phyloP scores from a whole-genome alignment of 2,888 invertebrate genomes.

The Athalia rosae region DNA sequence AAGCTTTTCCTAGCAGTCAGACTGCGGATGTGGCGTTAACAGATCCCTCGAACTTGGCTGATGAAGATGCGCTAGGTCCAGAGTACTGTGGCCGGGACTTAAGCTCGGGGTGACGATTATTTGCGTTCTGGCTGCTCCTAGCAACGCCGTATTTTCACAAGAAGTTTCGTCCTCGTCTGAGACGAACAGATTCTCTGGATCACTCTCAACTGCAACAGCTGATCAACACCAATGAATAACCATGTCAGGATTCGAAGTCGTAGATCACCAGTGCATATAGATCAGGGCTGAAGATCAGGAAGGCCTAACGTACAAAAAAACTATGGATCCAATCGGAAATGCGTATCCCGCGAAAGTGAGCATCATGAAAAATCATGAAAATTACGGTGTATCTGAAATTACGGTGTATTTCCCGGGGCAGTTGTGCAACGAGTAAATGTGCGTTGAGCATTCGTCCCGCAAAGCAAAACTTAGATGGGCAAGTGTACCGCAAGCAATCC shows the following conservation, averaged over 20 bases:
- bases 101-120: constrained; percentile 61
- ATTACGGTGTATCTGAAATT: too few species aligned
- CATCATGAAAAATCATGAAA: too few species aligned
- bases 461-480: too few species aligned
- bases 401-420: too few species aligned
- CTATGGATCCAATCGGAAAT: too few species aligned
- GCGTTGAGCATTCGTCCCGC: too few species aligned
- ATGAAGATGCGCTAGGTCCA: constrained; percentile 54
- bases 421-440: too few species aligned
- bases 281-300: too few species aligned
- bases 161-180: constrained; percentile 71
- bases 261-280: too few species aligned
- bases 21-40: constrained; percentile 55
- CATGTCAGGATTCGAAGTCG: background rate
- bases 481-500: too few species aligned
- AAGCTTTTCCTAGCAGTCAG: constrained; percentile 48
- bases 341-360: too few species aligned
- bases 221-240: constrained; percentile 18
- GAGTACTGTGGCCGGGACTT: constrained; percentile 57
- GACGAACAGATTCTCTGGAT: constrained; percentile 55
- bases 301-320: too few species aligned
- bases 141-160: constrained; percentile 76
- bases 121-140: constrained; percentile 72
- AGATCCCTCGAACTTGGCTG: constrained; percentile 53
- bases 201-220: constrained; percentile 58